phyloP scores from a whole-genome alignment of 2,113 vertebrate genomes.

The Marmota flaviventris region DNA sequence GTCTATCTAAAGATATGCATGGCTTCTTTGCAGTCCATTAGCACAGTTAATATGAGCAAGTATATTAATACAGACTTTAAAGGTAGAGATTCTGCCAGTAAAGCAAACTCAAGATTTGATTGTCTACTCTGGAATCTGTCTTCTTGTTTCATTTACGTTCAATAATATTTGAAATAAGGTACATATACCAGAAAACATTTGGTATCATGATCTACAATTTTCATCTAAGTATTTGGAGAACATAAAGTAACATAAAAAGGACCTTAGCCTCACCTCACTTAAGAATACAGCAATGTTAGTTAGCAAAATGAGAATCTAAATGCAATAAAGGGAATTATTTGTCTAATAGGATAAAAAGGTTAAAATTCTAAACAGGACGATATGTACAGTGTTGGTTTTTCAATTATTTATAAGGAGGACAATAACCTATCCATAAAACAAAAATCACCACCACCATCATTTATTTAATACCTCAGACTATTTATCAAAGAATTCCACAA shows the following conservation, averaged over 20 bases:
- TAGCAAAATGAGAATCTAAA: slow-evolving; percentile 56
- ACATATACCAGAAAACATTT: slow-evolving; percentile 7
- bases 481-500: slow-evolving; percentile 15
- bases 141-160: slow-evolving; percentile 47
- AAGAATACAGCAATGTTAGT: not conserved
- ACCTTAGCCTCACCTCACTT: slow-evolving; percentile 34
- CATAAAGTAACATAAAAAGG: slow-evolving; percentile 57
- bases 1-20: slow-evolving; percentile 8
- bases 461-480: slow-evolving; percentile 22
- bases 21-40: not conserved
- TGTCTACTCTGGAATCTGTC: not conserved
- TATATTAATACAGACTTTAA: slow-evolving; percentile 34
- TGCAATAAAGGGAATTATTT: slow-evolving; percentile 21
- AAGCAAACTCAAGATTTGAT: slow-evolving; percentile 59
- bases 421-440: not conserved
- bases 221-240: slow-evolving; percentile 45
- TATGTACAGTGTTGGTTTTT: not conserved
- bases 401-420: slow-evolving; percentile 34
- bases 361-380: not conserved
- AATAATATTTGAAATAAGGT: slow-evolving; percentile 22
- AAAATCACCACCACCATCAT: not conserved
- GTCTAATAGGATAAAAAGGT: slow-evolving; percentile 31
- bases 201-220: slow-evolving; percentile 50
- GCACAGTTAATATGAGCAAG: slow-evolving; percentile 65
- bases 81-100: slow-evolving; percentile 4